Conservation (phyloP, 2,888 invertebrate species). For the Vesta saturnalis region DNA sequence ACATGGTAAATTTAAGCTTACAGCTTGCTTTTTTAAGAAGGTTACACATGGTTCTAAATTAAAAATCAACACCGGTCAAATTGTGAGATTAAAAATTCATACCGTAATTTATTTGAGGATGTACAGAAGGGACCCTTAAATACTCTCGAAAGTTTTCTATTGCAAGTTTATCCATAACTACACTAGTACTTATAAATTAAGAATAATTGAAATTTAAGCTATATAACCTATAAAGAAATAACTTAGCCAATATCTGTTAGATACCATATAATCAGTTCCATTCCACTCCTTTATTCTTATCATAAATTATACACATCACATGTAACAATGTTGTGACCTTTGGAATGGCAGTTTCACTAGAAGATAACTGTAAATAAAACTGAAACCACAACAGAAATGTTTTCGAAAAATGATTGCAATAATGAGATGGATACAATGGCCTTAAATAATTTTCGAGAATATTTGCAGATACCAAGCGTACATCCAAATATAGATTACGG, state of each 20-base stretch:
- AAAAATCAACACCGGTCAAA: neutral
- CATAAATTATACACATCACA: too few species aligned
- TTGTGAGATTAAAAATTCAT: conserved; percentile 32
- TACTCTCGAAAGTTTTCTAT: conserved; percentile 86
- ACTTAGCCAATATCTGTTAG: too few species aligned
- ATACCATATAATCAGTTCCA: too few species aligned
- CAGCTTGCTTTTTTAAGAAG: conserved; percentile 76
- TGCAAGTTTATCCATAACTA: conserved; percentile 64
- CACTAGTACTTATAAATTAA: too few species aligned
- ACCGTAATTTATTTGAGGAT: conserved; percentile 90
- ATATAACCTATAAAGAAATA: too few species aligned
- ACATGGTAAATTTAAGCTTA: conserved; percentile 70
- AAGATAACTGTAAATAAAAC: too few species aligned
- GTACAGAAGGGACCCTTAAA: conserved; percentile 86
- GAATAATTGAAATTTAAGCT: too few species aligned
- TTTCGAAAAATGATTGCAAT: too few species aligned
- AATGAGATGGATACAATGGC: conserved; percentile 62
- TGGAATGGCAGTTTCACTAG: too few species aligned
- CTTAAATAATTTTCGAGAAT: conserved; percentile 83
- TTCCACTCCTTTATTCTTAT: too few species aligned
- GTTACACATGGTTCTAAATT: conserved; percentile 71
- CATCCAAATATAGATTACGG: conserved; percentile 90
- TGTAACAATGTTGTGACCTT: too few species aligned
- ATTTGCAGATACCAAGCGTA: conserved; percentile 86
- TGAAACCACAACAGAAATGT: too few species aligned